phyloP scores from a whole-genome alignment of 2,113 vertebrate genomes.

The Terrapene triunguis region DNA sequence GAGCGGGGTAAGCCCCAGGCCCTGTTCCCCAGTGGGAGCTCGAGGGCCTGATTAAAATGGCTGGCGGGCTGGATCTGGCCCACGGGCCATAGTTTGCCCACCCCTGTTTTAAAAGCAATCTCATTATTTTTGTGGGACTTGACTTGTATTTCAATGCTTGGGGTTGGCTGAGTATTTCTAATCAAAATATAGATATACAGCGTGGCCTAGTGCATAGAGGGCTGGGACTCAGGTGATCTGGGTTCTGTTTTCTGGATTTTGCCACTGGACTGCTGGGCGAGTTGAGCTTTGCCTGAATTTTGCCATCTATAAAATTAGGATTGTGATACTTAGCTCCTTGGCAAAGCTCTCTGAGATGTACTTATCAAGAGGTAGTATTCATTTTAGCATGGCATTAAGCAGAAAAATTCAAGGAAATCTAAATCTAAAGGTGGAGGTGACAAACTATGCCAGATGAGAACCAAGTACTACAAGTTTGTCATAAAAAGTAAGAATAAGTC shows the following conservation, averaged over 20 bases:
- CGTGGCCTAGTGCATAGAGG: background rate
- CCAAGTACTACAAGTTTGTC: background rate
- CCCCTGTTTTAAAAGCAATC: background rate
- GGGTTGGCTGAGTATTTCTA: background rate
- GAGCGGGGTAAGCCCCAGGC: too few relatives aligned
- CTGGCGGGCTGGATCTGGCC: too few relatives aligned
- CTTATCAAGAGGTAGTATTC: background rate
- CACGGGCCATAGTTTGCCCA: too few relatives aligned
- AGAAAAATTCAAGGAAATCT: background rate
- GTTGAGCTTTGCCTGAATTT: background rate
- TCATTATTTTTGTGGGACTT: background rate
- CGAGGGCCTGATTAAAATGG: too few relatives aligned
- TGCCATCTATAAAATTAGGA: background rate
- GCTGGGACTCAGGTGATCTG: background rate
- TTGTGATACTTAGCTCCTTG: background rate
- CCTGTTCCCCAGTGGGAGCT: too few relatives aligned
- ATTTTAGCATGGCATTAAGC: background rate
- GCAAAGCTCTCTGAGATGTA: background rate
- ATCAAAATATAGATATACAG: background rate
- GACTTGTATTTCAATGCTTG: background rate
- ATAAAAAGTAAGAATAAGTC: background rate
- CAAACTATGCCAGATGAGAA: background rate
- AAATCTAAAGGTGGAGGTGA: background rate
- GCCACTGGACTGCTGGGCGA: background rate
- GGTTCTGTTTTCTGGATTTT: background rate